Percentiles rank a stretch among this genome's conserved stretches.
These are phyloP conservation scores for Oxyura jamaicensis DNA, from an alignment of 2,113 vertebrate species.

Conservation along the genomic window DNA sequence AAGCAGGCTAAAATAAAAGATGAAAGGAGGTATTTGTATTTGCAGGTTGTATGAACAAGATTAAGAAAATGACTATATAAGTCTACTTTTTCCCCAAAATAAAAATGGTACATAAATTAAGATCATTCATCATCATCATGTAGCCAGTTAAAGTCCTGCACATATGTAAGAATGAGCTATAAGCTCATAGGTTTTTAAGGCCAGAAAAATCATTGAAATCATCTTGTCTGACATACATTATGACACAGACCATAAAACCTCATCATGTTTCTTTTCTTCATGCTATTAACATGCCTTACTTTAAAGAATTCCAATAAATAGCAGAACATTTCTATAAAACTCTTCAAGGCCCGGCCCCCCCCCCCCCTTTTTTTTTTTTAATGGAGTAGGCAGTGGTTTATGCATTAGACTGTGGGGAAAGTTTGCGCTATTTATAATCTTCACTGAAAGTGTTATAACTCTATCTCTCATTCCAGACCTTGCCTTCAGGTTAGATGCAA, in stretches of 20 bases:
- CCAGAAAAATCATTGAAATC: neutral
- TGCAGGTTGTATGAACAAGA: neutral
- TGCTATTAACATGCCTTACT: neutral
- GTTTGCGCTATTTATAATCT: neutral
- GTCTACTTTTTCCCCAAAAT: neutral
- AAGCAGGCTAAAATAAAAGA: neutral
- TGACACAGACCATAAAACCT: neutral
- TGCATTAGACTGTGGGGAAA: neutral
- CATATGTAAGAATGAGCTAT: neutral
- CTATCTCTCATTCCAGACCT: neutral
- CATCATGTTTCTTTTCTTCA: neutral
- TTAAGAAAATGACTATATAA: neutral
- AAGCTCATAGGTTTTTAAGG: neutral
- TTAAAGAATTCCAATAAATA: neutral
- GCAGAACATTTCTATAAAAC: neutral
- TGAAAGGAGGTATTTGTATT: neutral
- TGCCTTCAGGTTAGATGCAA: conserved; percentile 1
- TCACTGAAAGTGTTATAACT: neutral
- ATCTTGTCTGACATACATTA: neutral
- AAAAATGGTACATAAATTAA: neutral
- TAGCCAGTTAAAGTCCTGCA: neutral
- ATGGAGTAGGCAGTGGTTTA: neutral
- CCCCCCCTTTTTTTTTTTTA: neutral
- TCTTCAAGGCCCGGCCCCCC: neutral
- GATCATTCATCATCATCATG: neutral